Percentiles rank a stretch among this genome's conserved stretches.
Conservation (phyloP, 2,797 vertebrate genomes). For the Notoglanidium macrostoma region DNA sequence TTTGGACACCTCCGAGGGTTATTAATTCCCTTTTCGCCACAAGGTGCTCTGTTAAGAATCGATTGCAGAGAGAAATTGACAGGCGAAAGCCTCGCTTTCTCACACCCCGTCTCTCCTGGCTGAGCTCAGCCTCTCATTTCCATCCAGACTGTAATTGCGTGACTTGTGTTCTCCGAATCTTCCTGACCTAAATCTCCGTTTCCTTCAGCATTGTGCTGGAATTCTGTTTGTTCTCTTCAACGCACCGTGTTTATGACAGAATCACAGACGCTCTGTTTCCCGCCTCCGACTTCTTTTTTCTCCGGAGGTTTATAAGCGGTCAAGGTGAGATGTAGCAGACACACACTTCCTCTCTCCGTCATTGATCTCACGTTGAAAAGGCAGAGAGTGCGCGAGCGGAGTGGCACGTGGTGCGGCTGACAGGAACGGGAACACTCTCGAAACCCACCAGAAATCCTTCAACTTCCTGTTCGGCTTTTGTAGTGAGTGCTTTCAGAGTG, state of each 20-base stretch:
- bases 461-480: constrained; percentile 37
- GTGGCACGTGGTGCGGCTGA: constrained; percentile 13
- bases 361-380: constrained; percentile 8
- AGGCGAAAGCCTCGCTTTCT: constrained; percentile 45
- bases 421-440: constrained; percentile 15
- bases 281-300: background rate
- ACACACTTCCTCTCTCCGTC: constrained; percentile 13
- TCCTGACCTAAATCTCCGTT: background rate
- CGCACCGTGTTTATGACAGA: background rate
- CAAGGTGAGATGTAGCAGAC: constrained; percentile 34
- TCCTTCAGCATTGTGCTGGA: background rate
- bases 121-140: constrained; percentile 1
- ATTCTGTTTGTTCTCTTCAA: background rate
- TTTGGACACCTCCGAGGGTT: constrained; percentile 51
- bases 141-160: constrained; percentile 1
- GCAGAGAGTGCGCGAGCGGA: constrained; percentile 18
- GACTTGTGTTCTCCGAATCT: background rate
- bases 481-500: constrained; percentile 43
- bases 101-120: constrained; percentile 10
- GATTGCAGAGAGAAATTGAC: constrained; percentile 56
- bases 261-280: background rate
- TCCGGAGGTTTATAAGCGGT: constrained; percentile 22
- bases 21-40: constrained; percentile 58
- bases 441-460: constrained; percentile 31
- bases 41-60: constrained; percentile 53